phyloP scores from a whole-genome alignment of 2,797 vertebrate species.

The Pagetopsis macropterus region DNA sequence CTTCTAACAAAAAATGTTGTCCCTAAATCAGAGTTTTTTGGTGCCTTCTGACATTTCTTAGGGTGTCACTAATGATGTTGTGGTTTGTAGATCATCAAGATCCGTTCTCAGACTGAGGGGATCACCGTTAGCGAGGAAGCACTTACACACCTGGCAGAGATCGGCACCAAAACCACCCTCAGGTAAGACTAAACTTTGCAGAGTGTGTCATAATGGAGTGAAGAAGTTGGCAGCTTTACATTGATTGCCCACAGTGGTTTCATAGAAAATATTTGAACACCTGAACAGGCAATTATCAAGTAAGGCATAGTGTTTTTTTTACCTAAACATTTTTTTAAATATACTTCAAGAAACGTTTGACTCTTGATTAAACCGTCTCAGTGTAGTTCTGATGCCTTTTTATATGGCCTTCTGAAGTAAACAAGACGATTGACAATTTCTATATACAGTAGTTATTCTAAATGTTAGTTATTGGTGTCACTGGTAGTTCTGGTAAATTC shows the following conservation, averaged over 20 bases:
- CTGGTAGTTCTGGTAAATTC: no score
- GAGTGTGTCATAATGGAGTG: background rate
- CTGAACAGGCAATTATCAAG: background rate
- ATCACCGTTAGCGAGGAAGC: conserved; percentile 95
- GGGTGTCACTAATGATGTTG: conserved; percentile 1
- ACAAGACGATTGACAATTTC: no score
- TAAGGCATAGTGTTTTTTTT: background rate
- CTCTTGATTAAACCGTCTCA: background rate
- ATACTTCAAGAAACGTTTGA: background rate
- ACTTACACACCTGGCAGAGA: conserved; percentile 92
- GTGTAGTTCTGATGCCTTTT: background rate
- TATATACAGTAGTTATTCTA: no score
- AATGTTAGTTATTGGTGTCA: no score
- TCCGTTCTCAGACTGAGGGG: conserved; percentile 95
- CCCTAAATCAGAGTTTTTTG: no score
- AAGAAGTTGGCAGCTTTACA: background rate
- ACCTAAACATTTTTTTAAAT: background rate
- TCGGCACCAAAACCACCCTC: conserved; percentile 96
- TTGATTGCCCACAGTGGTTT: background rate
- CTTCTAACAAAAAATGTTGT: no score
- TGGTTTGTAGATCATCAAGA: conserved; percentile 93
- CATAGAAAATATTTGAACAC: no score
- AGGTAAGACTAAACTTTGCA: conserved; percentile 79
- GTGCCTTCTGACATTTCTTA: no score
- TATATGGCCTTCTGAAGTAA: background rate